A percentile compares a stretch with the other conserved stretches of the same genome.
Conservation (phyloP, 2,113 vertebrate genomes). For the Phocoena phocoena region DNA sequence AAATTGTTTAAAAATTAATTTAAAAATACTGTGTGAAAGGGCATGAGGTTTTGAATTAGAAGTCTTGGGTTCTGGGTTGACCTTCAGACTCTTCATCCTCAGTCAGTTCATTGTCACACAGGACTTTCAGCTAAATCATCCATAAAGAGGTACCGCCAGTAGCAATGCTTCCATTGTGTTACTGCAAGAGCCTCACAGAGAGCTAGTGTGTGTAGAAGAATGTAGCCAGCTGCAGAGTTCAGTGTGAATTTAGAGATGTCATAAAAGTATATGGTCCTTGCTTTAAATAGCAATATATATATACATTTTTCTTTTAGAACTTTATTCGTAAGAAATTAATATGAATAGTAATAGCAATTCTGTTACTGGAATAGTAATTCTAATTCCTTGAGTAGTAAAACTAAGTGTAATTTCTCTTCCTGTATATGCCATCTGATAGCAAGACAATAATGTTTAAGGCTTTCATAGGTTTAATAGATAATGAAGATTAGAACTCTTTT, state of each 20-base stretch:
- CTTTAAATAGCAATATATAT: background rate
- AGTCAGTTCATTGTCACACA: background rate
- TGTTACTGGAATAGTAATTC: background rate
- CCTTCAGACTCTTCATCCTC: background rate
- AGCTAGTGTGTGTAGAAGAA: background rate
- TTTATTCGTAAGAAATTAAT: conserved; percentile 7
- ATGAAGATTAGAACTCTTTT: background rate
- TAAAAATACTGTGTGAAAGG: fast-evolving
- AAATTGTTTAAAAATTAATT: background rate
- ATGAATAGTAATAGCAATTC: background rate
- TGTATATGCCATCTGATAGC: background rate
- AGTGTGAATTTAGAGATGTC: background rate
- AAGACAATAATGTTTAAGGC: background rate
- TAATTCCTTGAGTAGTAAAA: conserved; percentile 7
- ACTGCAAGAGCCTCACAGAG: background rate
- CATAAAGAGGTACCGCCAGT: fast-evolving
- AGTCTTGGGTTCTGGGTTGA: background rate
- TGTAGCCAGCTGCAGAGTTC: background rate
- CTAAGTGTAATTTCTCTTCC: background rate
- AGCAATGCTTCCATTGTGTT: fast-evolving
- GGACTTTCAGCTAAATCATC: background rate
- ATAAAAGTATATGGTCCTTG: background rate
- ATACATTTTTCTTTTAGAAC: background rate
- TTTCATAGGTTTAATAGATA: background rate
- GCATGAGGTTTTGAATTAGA: background rate